phyloP scores from a whole-genome alignment of 2,797 vertebrate genomes.

The Strix occidentalis region DNA sequence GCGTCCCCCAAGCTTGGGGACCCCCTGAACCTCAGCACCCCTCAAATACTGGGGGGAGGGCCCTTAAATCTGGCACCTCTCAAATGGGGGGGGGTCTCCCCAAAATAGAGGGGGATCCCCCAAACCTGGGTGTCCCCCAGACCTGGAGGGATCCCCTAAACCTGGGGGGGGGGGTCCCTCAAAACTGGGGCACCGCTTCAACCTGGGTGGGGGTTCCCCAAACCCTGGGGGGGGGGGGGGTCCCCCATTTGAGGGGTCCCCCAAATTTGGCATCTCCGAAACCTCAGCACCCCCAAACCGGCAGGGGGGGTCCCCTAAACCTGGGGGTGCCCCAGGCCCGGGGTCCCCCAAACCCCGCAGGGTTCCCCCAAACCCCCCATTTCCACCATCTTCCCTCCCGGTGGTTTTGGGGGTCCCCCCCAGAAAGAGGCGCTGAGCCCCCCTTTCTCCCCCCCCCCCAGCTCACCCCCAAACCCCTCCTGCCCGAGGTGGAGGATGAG shows the following conservation, averaged over 20 bases:
- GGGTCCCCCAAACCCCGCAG: neutral
- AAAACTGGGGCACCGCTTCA: no score
- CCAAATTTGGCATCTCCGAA: no score
- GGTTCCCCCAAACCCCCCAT: neutral
- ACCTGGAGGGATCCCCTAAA: neutral
- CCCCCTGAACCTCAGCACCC: no score
- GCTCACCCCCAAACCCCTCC: conserved; percentile 81
- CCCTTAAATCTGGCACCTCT: no score
- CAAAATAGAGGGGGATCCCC: neutral
- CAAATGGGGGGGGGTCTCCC: neutral
- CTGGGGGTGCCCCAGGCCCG: no score
- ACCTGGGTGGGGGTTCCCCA: no score
- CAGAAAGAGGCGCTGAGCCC: neutral
- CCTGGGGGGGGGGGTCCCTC: no score
- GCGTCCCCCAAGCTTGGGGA: no score
- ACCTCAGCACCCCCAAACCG: no score
- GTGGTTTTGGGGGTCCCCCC: neutral
- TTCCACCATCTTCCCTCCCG: neutral
- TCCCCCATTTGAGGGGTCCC: no score
- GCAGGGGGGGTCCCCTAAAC: neutral
- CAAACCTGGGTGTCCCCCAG: neutral
- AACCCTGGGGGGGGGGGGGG: no score
- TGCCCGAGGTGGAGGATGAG: conserved; percentile 87
- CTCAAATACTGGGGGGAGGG: neutral
- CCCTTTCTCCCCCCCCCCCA: neutral